These are phyloP conservation scores for Ditylenchus dipsaci DNA, from an alignment of 1,140 invertebrate species.

Conservation along the genomic window DNA sequence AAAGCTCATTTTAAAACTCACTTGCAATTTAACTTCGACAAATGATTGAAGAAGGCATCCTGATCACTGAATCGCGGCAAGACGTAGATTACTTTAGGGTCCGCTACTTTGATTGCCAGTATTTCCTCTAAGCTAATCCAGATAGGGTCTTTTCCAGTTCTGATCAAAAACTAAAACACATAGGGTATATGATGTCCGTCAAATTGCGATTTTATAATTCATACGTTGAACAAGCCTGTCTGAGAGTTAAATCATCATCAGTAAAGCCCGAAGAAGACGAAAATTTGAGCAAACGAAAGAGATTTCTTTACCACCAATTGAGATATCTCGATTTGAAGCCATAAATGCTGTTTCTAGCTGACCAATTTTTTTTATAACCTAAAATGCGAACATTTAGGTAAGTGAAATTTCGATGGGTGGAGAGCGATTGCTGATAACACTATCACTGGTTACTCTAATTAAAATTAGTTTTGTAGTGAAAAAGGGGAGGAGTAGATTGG, in stretches of 20 bases:
- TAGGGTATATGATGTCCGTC: no score
- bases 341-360: no score
- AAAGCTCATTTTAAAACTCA: not conserved
- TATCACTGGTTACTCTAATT: no score
- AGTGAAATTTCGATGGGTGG: no score
- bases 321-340: not conserved
- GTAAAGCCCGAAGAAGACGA: not conserved
- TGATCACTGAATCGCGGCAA: not conserved
- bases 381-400: no score
- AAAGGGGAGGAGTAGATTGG: no score
- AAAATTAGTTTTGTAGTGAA: no score
- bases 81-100: not conserved
- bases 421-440: no score
- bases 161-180: no score
- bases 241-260: not conserved
- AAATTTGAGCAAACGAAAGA: not conserved
- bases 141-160: not conserved
- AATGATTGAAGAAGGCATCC: not conserved
- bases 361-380: no score
- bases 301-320: not conserved
- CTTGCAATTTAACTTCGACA: constrained; percentile 8
- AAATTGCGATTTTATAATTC: no score
- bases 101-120: not conserved
- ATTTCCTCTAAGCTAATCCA: not conserved
- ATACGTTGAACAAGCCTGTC: no score